phyloP scores from a whole-genome alignment of 2,888 invertebrate genomes.

The Pegoplata infirma region DNA sequence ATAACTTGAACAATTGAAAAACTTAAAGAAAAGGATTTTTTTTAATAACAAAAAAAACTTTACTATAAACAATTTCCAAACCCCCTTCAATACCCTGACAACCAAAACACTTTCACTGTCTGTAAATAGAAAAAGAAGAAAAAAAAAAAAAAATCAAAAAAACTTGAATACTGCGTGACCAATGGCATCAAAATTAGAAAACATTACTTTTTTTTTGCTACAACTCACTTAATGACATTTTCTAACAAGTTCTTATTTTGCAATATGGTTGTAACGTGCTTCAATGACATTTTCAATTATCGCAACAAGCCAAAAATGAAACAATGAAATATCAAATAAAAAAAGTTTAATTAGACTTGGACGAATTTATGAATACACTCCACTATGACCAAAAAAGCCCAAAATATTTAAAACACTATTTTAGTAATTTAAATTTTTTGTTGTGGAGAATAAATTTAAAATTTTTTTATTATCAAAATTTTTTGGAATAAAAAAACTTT shows the following conservation, averaged over 20 bases:
- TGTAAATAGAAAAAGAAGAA: not conserved
- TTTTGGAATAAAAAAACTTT: too few relatives aligned
- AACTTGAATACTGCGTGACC: constrained; percentile 52
- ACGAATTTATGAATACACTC: too few relatives aligned
- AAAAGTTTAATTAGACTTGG: too few relatives aligned
- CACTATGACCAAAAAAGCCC: too few relatives aligned
- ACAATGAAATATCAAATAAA: too few relatives aligned
- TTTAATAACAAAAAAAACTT: constrained; percentile 11
- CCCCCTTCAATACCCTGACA: not conserved
- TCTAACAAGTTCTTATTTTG: not conserved
- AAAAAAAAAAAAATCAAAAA: not conserved
- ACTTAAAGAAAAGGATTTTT: constrained; percentile 12
- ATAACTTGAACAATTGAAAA: not conserved
- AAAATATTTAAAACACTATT: too few relatives aligned
- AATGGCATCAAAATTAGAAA: constrained; percentile 55
- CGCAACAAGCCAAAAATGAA: constrained; percentile 9
- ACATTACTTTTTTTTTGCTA: constrained; percentile 34
- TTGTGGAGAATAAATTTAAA: too few relatives aligned
- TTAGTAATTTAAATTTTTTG: too few relatives aligned
- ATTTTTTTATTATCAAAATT: too few relatives aligned
- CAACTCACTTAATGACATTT: not conserved
- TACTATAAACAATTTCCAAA: not conserved
- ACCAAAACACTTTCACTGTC: not conserved
- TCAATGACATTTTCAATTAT: constrained; percentile 56
- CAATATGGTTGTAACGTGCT: constrained; percentile 50